These are phyloP conservation scores for Scomber japonicus DNA, from an alignment of 2,113 vertebrate species.

Conservation along the genomic window DNA sequence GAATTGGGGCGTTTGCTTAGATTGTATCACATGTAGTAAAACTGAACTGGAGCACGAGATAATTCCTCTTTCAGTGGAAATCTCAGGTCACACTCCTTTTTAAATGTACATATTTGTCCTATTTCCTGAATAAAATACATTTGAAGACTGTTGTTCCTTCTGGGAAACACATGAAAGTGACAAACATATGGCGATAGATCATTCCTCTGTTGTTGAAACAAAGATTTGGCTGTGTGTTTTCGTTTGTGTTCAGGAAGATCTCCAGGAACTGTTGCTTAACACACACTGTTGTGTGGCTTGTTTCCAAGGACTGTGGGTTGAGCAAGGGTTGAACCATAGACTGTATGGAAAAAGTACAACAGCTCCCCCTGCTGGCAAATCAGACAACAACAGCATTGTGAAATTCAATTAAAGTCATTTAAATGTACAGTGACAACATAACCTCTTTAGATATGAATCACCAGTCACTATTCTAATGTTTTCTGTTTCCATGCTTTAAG, in stretches of 20 bases:
- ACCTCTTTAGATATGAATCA: background rate
- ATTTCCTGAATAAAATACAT: constrained; percentile 7
- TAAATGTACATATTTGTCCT: background rate
- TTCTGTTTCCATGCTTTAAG: too few relatives aligned
- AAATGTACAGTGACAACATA: background rate
- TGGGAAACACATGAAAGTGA: constrained; percentile 12
- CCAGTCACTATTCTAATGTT: background rate
- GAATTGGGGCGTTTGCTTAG: background rate
- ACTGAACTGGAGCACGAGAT: background rate
- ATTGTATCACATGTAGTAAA: background rate
- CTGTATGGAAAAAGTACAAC: constrained; percentile 40
- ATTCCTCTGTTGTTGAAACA: constrained; percentile 54
- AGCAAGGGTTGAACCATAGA: constrained; percentile 8
- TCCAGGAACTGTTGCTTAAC: constrained; percentile 67
- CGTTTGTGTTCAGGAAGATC: constrained; percentile 53
- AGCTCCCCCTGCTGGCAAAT: constrained; percentile 59
- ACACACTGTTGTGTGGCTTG: constrained; percentile 9
- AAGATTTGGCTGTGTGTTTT: constrained; percentile 58
- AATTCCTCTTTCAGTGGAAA: background rate
- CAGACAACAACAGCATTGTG: background rate
- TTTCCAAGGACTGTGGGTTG: constrained; percentile 22
- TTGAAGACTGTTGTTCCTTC: background rate
- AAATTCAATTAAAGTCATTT: background rate
- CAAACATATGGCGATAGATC: constrained; percentile 21
- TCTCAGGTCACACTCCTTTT: background rate